A percentile compares a stretch with the other conserved stretches of the same genome.
Conservation (phyloP, 1,140 invertebrate genomes). For the Gonatopus flavifemur region DNA sequence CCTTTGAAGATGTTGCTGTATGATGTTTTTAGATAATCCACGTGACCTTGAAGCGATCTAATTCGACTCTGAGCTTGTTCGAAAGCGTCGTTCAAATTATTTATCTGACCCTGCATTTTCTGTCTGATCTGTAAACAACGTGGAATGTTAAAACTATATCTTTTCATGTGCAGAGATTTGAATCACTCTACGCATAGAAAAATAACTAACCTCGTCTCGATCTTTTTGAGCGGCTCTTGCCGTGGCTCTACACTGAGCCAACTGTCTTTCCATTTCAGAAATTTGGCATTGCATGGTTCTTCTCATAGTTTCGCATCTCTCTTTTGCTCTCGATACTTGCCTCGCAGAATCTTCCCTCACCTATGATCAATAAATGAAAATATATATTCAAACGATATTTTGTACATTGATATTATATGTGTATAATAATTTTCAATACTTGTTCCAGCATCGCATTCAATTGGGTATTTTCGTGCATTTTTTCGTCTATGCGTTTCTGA, state of each 20-base stretch:
- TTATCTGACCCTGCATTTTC: slow-evolving; percentile 70
- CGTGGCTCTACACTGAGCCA: slow-evolving; percentile 64
- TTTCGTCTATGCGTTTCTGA: slow-evolving; percentile 49
- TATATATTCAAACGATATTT: not conserved
- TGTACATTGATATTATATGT: not conserved
- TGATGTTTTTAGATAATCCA: slow-evolving; percentile 64
- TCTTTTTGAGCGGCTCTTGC: slow-evolving; percentile 67
- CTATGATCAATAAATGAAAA: slow-evolving; percentile 14
- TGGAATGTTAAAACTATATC: not conserved
- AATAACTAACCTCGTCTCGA: slow-evolving; percentile 61
- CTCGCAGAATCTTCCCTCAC: slow-evolving; percentile 71
- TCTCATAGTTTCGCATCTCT: slow-evolving; percentile 65
- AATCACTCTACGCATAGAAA: not conserved
- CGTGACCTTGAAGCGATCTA: slow-evolving; percentile 65
- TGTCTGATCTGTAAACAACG: slow-evolving; percentile 58
- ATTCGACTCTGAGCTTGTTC: slow-evolving; percentile 68
- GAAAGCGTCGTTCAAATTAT: slow-evolving; percentile 68
- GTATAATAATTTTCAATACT: slow-evolving; percentile 16
- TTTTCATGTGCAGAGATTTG: not conserved
- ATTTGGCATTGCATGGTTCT: slow-evolving; percentile 66
- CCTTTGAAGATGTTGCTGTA: slow-evolving; percentile 50
- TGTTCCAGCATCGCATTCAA: slow-evolving; percentile 68
- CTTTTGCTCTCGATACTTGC: slow-evolving; percentile 68
- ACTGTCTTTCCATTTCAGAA: slow-evolving; percentile 65
- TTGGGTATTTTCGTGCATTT: slow-evolving; percentile 60